A percentile compares a stretch with the other conserved stretches of the same genome.
Conservation (phyloP, 2,888 invertebrate genomes). For the Drosophila subquinaria region DNA sequence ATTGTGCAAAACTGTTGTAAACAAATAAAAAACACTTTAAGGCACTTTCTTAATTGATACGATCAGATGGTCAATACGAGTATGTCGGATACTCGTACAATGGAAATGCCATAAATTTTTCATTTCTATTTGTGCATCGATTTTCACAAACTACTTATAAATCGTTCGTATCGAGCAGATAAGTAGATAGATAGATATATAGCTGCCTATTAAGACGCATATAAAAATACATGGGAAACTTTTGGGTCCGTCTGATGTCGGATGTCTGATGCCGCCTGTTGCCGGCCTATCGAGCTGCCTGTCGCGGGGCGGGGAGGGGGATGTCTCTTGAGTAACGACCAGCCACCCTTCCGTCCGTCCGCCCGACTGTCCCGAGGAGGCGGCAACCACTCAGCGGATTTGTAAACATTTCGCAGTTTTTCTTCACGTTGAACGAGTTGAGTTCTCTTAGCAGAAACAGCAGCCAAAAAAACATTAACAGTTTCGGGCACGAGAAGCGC, state of each 20-base stretch:
- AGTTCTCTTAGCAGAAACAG: slow-evolving; percentile 41
- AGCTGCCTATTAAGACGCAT: slow-evolving; percentile 64
- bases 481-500: slow-evolving; percentile 61
- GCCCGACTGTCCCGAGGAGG: slow-evolving; percentile 24
- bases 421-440: slow-evolving; percentile 53
- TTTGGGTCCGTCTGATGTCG: slow-evolving; percentile 17
- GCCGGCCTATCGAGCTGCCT: slow-evolving; percentile 9
- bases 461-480: slow-evolving; percentile 63
- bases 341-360: slow-evolving; percentile 25
- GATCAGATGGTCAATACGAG: slow-evolving; percentile 30
- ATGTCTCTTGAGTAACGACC: slow-evolving; percentile 67
- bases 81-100: slow-evolving; percentile 3
- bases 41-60: slow-evolving; percentile 9
- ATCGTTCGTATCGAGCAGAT: slow-evolving; percentile 25
- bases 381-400: slow-evolving; percentile 71
- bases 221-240: slow-evolving; percentile 60
- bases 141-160: slow-evolving; percentile 40
- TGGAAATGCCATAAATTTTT: slow-evolving; percentile 27
- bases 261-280: slow-evolving; percentile 8
- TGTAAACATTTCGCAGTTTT: slow-evolving; percentile 74
- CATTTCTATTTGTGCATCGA: slow-evolving; percentile 15
- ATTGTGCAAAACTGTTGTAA: slow-evolving; percentile 34
- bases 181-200: slow-evolving; percentile 49
- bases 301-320: slow-evolving; percentile 32
- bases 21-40: slow-evolving; percentile 14